These are phyloP conservation scores for Delphinus delphis DNA, from an alignment of 2,113 vertebrate genomes.

Conservation along the genomic window DNA sequence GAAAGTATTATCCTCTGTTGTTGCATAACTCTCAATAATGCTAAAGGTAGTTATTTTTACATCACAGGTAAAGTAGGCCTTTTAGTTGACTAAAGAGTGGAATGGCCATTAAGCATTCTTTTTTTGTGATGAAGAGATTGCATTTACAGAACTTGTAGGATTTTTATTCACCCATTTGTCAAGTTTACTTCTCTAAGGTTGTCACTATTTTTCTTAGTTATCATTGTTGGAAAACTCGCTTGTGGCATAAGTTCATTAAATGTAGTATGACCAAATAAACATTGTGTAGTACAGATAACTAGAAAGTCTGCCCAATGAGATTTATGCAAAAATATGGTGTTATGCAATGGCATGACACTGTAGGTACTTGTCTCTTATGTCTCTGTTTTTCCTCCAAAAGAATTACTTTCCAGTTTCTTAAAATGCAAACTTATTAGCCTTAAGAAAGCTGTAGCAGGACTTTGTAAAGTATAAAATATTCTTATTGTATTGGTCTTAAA, in stretches of 20 bases:
- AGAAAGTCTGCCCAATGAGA: constrained; percentile 15
- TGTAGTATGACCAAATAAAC: constrained; percentile 44
- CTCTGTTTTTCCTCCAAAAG: neutral
- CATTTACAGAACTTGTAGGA: constrained; percentile 60
- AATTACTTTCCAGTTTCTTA: neutral
- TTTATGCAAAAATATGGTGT: neutral
- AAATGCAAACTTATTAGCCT: constrained; percentile 10
- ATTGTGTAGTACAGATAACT: neutral
- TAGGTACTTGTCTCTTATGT: neutral
- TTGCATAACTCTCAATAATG: constrained; percentile 63
- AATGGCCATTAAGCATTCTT: constrained; percentile 59
- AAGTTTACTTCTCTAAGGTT: constrained; percentile 54
- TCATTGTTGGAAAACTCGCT: constrained; percentile 57
- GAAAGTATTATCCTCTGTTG: constrained; percentile 27
- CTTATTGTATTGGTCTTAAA: neutral
- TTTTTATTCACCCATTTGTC: constrained; percentile 70
- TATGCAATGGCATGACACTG: neutral
- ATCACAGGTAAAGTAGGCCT: constrained; percentile 51
- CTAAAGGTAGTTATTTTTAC: constrained; percentile 33
- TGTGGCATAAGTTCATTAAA: constrained; percentile 59
- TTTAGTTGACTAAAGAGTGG: constrained; percentile 61
- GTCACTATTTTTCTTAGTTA: constrained; percentile 58
- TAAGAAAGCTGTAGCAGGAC: neutral
- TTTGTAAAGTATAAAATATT: neutral
- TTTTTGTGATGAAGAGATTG: constrained; percentile 41